Conservation (phyloP, 2,888 invertebrate genomes). For the Acleris emargana region DNA sequence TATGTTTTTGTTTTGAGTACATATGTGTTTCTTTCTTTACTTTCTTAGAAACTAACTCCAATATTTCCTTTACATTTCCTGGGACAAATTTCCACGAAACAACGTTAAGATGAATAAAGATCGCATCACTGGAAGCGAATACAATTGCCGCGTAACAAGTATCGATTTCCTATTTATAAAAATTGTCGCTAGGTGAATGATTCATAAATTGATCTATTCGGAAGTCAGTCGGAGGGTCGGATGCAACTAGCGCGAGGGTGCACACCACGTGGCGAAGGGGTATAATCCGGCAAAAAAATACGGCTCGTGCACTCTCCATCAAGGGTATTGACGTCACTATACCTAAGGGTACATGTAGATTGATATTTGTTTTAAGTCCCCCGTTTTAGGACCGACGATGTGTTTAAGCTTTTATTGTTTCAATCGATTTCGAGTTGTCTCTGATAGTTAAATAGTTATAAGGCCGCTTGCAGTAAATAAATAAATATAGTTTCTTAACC, state of each 20-base stretch:
- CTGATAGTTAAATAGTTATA: background rate
- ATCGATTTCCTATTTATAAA: slow-evolving; percentile 34
- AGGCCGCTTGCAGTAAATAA: no score
- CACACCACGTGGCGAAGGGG: slow-evolving; percentile 71
- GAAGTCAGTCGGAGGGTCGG: slow-evolving; percentile 68
- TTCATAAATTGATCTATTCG: slow-evolving; percentile 68
- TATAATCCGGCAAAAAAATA: slow-evolving; percentile 73
- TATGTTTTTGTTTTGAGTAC: no score
- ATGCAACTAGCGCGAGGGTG: slow-evolving; percentile 70
- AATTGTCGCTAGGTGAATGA: slow-evolving; percentile 50
- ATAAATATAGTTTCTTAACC: no score
- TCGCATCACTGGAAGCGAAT: slow-evolving; percentile 3
- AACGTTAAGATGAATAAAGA: no score
- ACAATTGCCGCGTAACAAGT: slow-evolving; percentile 25
- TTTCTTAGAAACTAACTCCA: no score
- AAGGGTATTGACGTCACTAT: slow-evolving; percentile 64
- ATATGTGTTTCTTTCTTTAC: no score
- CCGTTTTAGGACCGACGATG: background rate
- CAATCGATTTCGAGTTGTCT: background rate
- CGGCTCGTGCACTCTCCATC: slow-evolving; percentile 70
- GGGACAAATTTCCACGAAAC: no score
- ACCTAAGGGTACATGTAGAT: slow-evolving; percentile 13
- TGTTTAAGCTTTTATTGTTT: slow-evolving; percentile 9
- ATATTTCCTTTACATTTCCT: no score
- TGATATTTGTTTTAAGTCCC: slow-evolving; percentile 24